These are phyloP conservation scores for Acheta domesticus DNA, from an alignment of 2,888 invertebrate genomes.

Conservation along the genomic window DNA sequence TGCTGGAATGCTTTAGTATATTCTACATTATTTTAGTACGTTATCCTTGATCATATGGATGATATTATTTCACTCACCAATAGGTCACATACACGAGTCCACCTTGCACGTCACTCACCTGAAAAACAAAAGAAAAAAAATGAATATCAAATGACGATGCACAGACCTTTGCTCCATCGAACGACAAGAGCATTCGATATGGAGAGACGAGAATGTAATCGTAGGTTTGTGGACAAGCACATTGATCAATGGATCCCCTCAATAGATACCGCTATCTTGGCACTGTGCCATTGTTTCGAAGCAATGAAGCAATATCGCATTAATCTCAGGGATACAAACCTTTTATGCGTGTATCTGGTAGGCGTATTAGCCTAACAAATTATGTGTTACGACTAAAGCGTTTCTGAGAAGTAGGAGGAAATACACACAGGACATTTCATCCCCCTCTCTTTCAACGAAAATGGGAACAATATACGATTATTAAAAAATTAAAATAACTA, in stretches of 20 bases:
- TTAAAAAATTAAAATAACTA: too few species aligned
- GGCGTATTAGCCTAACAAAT: background rate
- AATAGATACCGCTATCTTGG: background rate
- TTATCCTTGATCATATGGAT: too few species aligned
- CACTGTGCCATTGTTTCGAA: background rate
- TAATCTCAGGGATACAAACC: background rate
- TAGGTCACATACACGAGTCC: background rate
- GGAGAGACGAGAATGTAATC: conserved; percentile 2
- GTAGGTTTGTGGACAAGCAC: conserved; percentile 6
- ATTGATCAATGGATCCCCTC: background rate
- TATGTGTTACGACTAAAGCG: background rate
- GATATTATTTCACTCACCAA: background rate
- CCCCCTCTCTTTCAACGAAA: too few species aligned
- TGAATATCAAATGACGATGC: background rate
- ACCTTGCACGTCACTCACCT: background rate
- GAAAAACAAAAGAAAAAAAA: background rate
- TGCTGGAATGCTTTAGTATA: too few species aligned
- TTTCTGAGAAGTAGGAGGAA: background rate
- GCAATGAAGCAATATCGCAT: background rate
- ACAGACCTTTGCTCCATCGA: background rate
- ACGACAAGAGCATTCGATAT: background rate
- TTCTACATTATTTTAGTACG: too few species aligned
- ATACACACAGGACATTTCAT: too few species aligned
- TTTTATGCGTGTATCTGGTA: background rate
- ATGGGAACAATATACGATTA: too few species aligned